Conservation (phyloP, 2,113 vertebrate species). For the Phodopus roborovskii region DNA sequence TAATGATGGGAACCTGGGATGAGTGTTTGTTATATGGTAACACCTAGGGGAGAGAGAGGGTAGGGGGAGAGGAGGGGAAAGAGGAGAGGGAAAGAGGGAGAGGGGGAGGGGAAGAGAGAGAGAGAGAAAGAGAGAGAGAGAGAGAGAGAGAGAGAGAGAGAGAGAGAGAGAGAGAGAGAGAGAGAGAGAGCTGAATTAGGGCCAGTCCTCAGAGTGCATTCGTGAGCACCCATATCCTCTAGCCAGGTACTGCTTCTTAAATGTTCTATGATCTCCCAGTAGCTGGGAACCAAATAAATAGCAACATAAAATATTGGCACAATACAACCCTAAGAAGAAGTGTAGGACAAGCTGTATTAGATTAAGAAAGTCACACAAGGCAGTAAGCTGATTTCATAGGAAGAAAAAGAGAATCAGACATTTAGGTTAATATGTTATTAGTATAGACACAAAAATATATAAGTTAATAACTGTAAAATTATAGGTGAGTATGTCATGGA, state of each 20-base stretch:
- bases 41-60: no score
- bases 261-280: background rate
- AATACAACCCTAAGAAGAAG: background rate
- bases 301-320: background rate
- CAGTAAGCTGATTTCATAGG: background rate
- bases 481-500: background rate
- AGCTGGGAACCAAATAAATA: background rate
- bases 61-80: no score
- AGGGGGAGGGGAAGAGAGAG: no score
- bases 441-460: background rate
- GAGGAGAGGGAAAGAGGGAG: no score
- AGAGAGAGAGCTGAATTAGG: background rate
- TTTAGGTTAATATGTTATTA: background rate
- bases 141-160: background rate
- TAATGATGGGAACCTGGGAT: no score
- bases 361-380: background rate
- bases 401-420: background rate
- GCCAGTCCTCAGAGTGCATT: background rate
- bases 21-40: no score
- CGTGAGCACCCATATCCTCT: background rate
- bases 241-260: background rate
- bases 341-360: background rate
- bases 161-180: no score
- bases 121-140: background rate
- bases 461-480: background rate